Percentiles rank a stretch among this genome's conserved stretches.
Evolutionary conservation across 2,888 invertebrate genomes (phyloP).

Genomic region (Dichetophora obliterata): DNA sequence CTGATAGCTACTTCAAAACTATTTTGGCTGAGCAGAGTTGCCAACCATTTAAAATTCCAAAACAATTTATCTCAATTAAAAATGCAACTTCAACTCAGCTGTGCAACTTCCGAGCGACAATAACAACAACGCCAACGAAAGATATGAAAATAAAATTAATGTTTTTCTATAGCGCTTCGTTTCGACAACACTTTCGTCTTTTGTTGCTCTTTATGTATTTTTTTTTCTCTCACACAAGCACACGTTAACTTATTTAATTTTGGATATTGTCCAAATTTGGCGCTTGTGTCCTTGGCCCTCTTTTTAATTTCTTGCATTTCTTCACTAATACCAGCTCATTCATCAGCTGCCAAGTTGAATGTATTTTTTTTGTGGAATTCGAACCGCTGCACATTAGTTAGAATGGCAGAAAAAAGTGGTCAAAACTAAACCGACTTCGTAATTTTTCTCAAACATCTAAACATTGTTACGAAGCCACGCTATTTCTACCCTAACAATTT

Average conservation of each 20-base stretch:
- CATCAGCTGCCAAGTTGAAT: slow-evolving; percentile 51
- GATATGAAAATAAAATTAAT: slow-evolving; percentile 17
- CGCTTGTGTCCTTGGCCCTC: slow-evolving; percentile 55
- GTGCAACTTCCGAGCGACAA: background rate
- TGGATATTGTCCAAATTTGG: slow-evolving; percentile 25
- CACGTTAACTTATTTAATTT: background rate
- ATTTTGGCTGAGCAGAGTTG: too few relatives aligned
- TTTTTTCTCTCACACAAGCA: background rate
- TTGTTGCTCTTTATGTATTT: background rate
- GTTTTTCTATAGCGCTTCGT: background rate
- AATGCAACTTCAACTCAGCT: background rate
- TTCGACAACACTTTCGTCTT: background rate
- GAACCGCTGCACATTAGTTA: too few relatives aligned
- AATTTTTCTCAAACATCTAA: too few relatives aligned
- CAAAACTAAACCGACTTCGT: too few relatives aligned
- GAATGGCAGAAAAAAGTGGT: too few relatives aligned
- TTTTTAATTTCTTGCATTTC: slow-evolving; percentile 16
- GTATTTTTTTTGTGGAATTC: background rate
- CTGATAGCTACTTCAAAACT: too few relatives aligned
- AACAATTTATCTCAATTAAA: slow-evolving; percentile 26
- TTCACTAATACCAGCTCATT: slow-evolving; percentile 47
- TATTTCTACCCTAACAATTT: too few relatives aligned
- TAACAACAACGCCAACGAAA: background rate
- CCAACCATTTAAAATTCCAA: background rate
- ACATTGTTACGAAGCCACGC: too few relatives aligned